Evolutionary conservation across 2,113 vertebrate species (phyloP).

Genomic region (Charina bottae): DNA sequence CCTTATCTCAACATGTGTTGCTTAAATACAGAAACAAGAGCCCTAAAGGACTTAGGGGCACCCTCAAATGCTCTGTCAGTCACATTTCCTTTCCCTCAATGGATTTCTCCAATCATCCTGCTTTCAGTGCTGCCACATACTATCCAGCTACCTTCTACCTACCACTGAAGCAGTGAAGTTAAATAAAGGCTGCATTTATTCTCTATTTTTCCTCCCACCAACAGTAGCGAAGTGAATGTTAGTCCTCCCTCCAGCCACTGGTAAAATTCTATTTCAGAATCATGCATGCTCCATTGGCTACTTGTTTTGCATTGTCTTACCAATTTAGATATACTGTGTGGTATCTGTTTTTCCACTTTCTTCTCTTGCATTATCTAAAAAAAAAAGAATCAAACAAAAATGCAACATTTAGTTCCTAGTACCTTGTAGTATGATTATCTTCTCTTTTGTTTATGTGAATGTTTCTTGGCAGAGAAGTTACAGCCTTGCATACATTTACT

Average conservation of each 20-base stretch:
- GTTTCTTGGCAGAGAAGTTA: constrained; percentile 5
- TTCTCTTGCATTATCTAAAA: background rate
- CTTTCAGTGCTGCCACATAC: background rate
- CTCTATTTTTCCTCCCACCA: background rate
- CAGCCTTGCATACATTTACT: background rate
- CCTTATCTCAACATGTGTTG: background rate
- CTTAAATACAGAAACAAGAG: background rate
- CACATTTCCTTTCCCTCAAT: background rate
- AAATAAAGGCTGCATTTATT: background rate
- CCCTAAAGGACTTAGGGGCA: background rate
- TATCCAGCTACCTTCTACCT: background rate
- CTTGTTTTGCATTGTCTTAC: constrained; percentile 4
- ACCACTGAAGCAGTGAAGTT: background rate
- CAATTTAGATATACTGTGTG: background rate
- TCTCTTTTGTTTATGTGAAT: background rate
- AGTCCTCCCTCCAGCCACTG: background rate
- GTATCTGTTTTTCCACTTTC: background rate
- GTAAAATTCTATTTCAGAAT: background rate
- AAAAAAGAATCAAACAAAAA: background rate
- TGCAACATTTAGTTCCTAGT: background rate
- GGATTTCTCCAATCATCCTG: background rate
- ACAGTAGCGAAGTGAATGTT: background rate
- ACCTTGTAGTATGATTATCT: background rate
- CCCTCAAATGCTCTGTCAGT: background rate
- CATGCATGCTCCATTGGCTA: constrained; percentile 7